phyloP scores from a whole-genome alignment of 1,140 invertebrate genomes.

The Pseudomyrmex dendroicus region DNA sequence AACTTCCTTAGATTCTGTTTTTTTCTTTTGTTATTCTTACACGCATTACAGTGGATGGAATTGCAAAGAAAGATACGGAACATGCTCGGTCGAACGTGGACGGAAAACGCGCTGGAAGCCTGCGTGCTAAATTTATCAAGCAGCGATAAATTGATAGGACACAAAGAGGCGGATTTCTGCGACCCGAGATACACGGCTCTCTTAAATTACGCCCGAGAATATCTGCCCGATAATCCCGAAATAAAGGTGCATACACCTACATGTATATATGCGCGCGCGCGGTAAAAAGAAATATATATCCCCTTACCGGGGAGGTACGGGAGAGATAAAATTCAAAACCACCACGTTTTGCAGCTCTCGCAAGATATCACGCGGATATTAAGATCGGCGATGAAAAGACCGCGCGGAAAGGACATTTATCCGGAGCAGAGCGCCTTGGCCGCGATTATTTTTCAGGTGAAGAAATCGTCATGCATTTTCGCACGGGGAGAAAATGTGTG shows the following conservation, averaged over 20 bases:
- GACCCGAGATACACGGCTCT: constrained; percentile 75
- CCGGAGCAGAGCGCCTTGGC: constrained; percentile 74
- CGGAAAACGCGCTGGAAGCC: constrained; percentile 70
- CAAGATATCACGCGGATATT: constrained; percentile 69
- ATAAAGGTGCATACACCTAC: constrained; percentile 58
- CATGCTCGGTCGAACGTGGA: constrained; percentile 68
- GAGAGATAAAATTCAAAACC: neutral
- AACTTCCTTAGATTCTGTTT: neutral
- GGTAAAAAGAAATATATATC: neutral
- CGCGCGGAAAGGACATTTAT: constrained; percentile 60
- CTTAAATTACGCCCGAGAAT: constrained; percentile 66
- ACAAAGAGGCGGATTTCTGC: constrained; percentile 65
- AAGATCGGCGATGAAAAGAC: constrained; percentile 59
- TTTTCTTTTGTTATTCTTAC: neutral
- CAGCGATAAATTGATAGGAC: constrained; percentile 70
- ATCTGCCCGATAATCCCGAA: constrained; percentile 69
- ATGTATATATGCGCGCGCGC: neutral
- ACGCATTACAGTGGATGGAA: constrained; percentile 72
- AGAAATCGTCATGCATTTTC: neutral
- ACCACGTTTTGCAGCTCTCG: constrained; percentile 67
- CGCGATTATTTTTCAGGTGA: constrained; percentile 75
- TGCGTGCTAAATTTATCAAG: constrained; percentile 66
- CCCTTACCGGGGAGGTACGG: too few species aligned
- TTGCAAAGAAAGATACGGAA: constrained; percentile 73
- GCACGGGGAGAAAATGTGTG: too few species aligned